Conservation (phyloP, 1,140 invertebrate genomes). For the Heliconius hewitsoni region DNA sequence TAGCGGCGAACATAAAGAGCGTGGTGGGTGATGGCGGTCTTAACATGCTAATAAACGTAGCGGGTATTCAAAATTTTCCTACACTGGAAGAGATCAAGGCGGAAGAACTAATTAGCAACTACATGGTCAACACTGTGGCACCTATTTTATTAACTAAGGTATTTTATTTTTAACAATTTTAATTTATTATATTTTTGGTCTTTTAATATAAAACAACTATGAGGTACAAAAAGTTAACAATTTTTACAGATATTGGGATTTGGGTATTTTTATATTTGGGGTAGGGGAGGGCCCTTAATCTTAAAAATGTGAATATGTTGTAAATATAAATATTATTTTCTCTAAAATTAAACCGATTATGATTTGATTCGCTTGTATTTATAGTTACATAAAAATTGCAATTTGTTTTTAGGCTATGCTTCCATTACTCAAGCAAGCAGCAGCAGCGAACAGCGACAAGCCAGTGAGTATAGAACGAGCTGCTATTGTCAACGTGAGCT, state of each 20-base stretch:
- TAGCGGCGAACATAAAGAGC: background rate
- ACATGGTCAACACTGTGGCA: background rate
- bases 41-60: background rate
- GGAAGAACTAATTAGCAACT: background rate
- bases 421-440: conserved; percentile 88
- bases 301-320: no score
- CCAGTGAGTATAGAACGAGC: conserved; percentile 85
- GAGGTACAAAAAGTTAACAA: no score
- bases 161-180: background rate
- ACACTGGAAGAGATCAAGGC: conserved; percentile 2
- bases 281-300: no score
- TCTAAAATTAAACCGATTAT: no score
- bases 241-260: no score
- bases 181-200: no score
- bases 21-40: background rate
- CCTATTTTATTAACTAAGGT: conserved; percentile 11
- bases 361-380: background rate
- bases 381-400: background rate
- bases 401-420: conserved; percentile 63
- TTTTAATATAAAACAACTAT: no score
- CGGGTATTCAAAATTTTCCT: background rate
- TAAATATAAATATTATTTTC: no score
- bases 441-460: conserved; percentile 77
- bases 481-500: conserved; percentile 92
- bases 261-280: no score